Base-by-base conservation (phyloP, 2,797 vertebrate species). In the Delichon dasypus region DNA sequence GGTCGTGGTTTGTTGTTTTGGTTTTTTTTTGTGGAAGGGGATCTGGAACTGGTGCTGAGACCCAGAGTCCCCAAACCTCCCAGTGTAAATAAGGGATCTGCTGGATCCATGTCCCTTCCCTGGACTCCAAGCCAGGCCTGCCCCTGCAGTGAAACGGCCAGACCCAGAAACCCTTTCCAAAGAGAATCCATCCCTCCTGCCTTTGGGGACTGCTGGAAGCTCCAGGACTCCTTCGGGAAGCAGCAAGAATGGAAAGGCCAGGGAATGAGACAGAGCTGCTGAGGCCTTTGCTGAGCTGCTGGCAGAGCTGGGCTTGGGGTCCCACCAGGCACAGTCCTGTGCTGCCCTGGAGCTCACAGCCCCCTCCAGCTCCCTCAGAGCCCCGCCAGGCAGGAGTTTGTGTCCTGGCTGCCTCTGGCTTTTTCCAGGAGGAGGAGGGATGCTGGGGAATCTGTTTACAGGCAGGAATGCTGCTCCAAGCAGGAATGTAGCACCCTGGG, bases 351-450 rank as follows among this genome's bases (percentile, higher is more conserved):
- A 36, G 50, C 36, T 48, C 38, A 4, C 40, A 40, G 36, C 42
- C 25, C 21, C 5, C 32, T 72, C 10, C 19, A 23, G 20, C 21
- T 34, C 27, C 45, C 64, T 14, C 8, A 1, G 30, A 9, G 16
- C 53, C 51, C 5, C 0, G 3, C 38, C 26, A 11, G 60, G 65
- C n/a, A n/a, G 30, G 16, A 30, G 4, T 1, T 6, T 21, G 10
- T 9, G 4, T 34, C 67, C 62, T 16, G n/a, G 16, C 11, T 85
- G 54, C 74, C 36, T 22, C 12, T 16, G 42, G 25, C 30, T 85
- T 54, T 60, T 27, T 16, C 48, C 42, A 20, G 38, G 38, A 78
- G 90, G 32, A 48, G 27, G 3, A 34, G 32, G 36, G 16, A 29
- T 67, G 27, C 34, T 32, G 50, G 16, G 50, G 7, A 19, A 7